Percentiles rank a stretch among this genome's conserved stretches.
phyloP scores from a whole-genome alignment of 2,113 vertebrate species.

The Trichechus manatus region DNA sequence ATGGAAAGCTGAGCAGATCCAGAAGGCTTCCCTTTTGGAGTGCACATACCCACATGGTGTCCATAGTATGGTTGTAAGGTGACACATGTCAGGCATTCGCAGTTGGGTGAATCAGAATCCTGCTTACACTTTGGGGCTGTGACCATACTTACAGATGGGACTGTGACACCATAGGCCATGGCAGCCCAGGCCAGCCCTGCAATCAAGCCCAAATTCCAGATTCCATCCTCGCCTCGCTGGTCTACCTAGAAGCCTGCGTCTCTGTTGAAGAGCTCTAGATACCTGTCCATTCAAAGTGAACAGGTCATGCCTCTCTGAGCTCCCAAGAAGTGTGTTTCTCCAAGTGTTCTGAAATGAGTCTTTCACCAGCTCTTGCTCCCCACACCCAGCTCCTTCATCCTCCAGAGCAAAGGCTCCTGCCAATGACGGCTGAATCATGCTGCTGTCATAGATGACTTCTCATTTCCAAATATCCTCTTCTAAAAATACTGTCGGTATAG shows the following conservation, averaged over 20 bases:
- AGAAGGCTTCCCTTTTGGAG: not conserved
- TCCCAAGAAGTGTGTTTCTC: not conserved
- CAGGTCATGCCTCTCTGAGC: accelerated
- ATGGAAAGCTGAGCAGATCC: not conserved
- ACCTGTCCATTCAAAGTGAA: not conserved
- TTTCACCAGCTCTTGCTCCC: not conserved
- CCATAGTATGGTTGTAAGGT: not conserved
- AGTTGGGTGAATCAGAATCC: not conserved
- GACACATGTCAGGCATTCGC: not conserved
- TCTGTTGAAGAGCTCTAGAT: not conserved
- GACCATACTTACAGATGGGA: not conserved
- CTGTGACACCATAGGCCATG: accelerated
- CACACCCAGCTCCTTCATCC: not conserved
- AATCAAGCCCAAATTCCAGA: not conserved
- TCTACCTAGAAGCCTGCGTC: not conserved
- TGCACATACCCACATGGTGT: not conserved
- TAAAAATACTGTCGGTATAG: slow-evolving; percentile 27
- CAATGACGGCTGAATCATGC: not conserved
- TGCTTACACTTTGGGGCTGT: not conserved
- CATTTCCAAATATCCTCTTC: slow-evolving; percentile 57
- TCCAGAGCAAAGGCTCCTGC: slow-evolving; percentile 29
- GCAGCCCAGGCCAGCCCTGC: not conserved
- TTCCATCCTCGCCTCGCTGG: not conserved
- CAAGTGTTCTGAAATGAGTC: accelerated
- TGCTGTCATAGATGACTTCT: slow-evolving; percentile 69